Evolutionary conservation across 1,140 invertebrate species (phyloP), one percentile per base, ranked within the genome.

Genomic region (Sminthurides bifidus): DNA sequence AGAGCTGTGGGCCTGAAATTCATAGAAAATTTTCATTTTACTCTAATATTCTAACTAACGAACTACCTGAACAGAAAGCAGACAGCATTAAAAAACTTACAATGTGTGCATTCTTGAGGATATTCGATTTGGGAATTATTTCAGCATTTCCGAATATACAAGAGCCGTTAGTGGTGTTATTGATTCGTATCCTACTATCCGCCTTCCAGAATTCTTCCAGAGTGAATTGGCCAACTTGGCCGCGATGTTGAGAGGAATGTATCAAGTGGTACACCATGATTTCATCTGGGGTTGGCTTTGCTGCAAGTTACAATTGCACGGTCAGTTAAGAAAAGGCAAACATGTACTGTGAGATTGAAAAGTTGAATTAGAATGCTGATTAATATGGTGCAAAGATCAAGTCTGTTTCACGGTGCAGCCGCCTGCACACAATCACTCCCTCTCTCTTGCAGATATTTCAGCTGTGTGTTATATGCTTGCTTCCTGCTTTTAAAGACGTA

Each of bases 81-180:
- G 26, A 26, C 27, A 50, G 10, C 2, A 6, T 45, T 26, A 10
- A 50, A 35, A 35, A 40, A 55, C 59, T 54, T 65, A 65, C 63
- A 37, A 52, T 61, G 44, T 58, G 58, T 43, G 63, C 63, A 41
- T 65, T 61, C 37, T 61, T 41, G 27, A 65, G 55, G 44, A 65
- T 54, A 50, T 65, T 60, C 46, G 52, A 35, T 45, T 60, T 60
- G 38, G 54, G 37, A 27, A 61, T 59, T 23, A 37, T 58, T 6
- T 27, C 46, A 23, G 43, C 27, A 26, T 29, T 54, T 15, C 58
- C 54, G 44, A 58, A 63, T 15, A 64, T 51, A 54, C 57, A 55
- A 30, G 77, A 75, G 63, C 79, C 79, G 67, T 83, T 80, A 45
- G 76, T 75, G 60, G 79, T 78, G 66, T 83, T 83, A 67, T 81